Evolutionary conservation across 2,888 invertebrate species (phyloP).

Genomic region (Argynnis bischoffii): DNA sequence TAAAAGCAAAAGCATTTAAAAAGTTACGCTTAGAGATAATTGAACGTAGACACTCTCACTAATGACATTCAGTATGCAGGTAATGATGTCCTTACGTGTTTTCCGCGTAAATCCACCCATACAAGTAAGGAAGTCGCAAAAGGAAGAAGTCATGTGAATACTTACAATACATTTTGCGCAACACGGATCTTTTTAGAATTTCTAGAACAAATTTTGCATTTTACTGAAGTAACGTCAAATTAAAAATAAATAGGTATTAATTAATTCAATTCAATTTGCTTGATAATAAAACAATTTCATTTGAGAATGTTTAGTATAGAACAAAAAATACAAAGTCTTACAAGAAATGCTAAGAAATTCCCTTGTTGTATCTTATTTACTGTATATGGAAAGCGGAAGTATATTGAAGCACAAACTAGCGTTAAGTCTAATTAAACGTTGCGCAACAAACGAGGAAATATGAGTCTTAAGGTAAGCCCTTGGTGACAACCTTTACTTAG

Average conservation of each 20-base stretch:
- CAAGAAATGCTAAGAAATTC: slow-evolving; percentile 11
- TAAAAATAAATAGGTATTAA: too few species aligned
- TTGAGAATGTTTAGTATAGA: too few species aligned
- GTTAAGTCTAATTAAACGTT: slow-evolving; percentile 21
- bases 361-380: slow-evolving; percentile 10
- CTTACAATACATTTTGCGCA: slow-evolving; percentile 39
- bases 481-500: slow-evolving; percentile 19
- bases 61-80: slow-evolving; percentile 42
- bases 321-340: not conserved
- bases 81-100: slow-evolving; percentile 48
- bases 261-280: too few species aligned
- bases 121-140: slow-evolving; percentile 40
- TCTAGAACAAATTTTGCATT: not conserved
- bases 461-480: slow-evolving; percentile 16
- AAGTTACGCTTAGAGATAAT: slow-evolving; percentile 19
- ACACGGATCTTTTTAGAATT: slow-evolving; percentile 16
- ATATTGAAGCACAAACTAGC: slow-evolving; percentile 21
- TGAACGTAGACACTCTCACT: slow-evolving; percentile 37
- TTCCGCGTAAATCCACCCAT: slow-evolving; percentile 50
- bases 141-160: slow-evolving; percentile 41
- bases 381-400: slow-evolving; percentile 19
- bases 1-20: slow-evolving; percentile 15
- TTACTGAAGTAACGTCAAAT: too few species aligned
- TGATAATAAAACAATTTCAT: too few species aligned
- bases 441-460: slow-evolving; percentile 18